A percentile compares a stretch with the other conserved stretches of the same genome.
Evolutionary conservation across 2,113 vertebrate genomes (phyloP).

Genomic region (Pseudorectes ferrugineus): DNA sequence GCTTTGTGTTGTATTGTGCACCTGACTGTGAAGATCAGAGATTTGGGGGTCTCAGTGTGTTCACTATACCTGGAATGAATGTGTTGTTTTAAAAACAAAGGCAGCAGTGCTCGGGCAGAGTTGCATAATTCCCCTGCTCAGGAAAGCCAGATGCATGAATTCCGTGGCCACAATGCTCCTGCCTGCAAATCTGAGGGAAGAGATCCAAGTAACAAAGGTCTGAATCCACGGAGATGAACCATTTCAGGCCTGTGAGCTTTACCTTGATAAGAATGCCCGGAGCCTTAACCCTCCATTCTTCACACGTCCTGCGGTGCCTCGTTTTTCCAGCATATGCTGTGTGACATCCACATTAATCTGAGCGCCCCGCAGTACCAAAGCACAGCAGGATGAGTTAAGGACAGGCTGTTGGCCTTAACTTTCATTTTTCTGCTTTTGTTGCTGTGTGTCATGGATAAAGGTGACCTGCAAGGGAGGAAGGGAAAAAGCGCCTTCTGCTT

Average conservation of each 20-base stretch:
- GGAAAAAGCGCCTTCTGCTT: background rate
- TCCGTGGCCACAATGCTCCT: background rate
- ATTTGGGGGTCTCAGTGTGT: background rate
- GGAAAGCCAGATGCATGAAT: background rate
- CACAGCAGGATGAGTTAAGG: slow-evolving; percentile 44
- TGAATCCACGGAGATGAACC: background rate
- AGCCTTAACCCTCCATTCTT: slow-evolving; percentile 5
- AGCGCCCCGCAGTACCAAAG: slow-evolving; percentile 17
- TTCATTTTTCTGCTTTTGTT: slow-evolving; percentile 54
- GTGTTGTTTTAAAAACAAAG: background rate
- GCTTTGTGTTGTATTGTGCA: background rate
- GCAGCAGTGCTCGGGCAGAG: background rate
- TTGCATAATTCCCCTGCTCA: background rate
- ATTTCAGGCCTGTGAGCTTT: background rate
- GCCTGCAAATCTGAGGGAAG: background rate
- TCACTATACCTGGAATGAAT: background rate
- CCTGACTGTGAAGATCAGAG: background rate
- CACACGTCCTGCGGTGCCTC: background rate
- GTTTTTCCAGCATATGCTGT: slow-evolving; percentile 36
- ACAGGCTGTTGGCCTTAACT: slow-evolving; percentile 41
- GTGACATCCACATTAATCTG: slow-evolving; percentile 62
- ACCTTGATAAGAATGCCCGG: background rate
- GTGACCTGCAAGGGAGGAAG: slow-evolving; percentile 32
- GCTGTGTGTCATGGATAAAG: slow-evolving; percentile 49
- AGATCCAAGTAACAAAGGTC: background rate